phyloP scores from a whole-genome alignment of 2,888 invertebrate species.

The Morpho achilles region DNA sequence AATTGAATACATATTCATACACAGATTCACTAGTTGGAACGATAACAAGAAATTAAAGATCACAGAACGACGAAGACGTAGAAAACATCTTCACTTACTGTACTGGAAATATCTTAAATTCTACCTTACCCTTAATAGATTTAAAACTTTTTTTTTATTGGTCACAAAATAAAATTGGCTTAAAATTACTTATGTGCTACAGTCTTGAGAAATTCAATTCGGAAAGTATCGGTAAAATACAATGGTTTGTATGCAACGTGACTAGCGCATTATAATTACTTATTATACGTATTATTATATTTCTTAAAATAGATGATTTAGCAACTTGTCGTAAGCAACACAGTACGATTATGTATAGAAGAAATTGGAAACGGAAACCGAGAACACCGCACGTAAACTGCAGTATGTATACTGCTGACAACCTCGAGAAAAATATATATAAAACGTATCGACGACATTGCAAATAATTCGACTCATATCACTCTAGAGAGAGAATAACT shows the following conservation, averaged over 20 bases:
- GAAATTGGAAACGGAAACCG: too few species aligned
- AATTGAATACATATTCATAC: conserved; percentile 66
- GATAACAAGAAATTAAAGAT: conserved; percentile 69
- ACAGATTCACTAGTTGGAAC: conserved; percentile 59
- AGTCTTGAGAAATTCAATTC: conserved; percentile 56
- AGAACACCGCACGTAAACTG: too few species aligned
- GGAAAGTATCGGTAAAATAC: conserved; percentile 6
- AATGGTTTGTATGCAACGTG: not conserved
- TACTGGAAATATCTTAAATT: conserved; percentile 63
- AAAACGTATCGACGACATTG: too few species aligned
- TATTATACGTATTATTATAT: too few species aligned
- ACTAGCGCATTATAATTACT: too few species aligned
- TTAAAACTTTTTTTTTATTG: conserved; percentile 61
- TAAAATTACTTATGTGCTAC: conserved; percentile 59
- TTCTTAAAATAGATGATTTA: too few species aligned
- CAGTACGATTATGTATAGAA: too few species aligned
- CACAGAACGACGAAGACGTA: conserved; percentile 72
- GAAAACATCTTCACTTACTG: conserved; percentile 63
- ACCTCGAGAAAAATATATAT: too few species aligned
- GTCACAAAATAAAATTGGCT: conserved; percentile 68
- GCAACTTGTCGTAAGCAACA: too few species aligned
- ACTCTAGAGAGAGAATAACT: too few species aligned
- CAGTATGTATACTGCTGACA: too few species aligned
- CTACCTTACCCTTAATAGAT: conserved; percentile 60
- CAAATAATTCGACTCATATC: too few species aligned